Evolutionary conservation across 2,113 vertebrate species (phyloP), one percentile per base, ranked within the genome.

Genomic region (Coryphaenoides rupestris): DNA sequence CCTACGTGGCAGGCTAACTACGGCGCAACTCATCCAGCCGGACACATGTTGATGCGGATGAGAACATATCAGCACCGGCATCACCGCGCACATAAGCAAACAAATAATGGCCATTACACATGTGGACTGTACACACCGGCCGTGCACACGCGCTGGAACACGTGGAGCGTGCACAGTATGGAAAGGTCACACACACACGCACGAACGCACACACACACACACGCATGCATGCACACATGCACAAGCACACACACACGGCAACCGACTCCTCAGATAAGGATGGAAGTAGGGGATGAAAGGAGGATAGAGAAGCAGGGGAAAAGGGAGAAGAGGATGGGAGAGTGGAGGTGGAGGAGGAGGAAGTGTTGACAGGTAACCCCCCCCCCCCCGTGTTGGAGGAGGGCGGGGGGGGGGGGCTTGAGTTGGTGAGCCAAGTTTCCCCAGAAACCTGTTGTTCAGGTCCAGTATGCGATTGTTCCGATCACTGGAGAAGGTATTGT

Each of bases 321-420:
- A 13, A 5, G 9, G 54, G 21, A 12, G 21, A 22, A 14, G 12
- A 15, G 19, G 21, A 5, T 55, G 21, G 21, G 54, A 22, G 21
- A 22, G 21, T 22, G 54, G 14, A 22, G 14, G 54, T 10, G 19
- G 19, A 1, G 15, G 49, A 28, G 21, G 23, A 47, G 49, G 59
- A 57, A 65, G 62, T 84, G 86, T 74, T 80, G 84, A 86, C 76
- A 88, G 82, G 74, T 75, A 61, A 69, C 40, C 67, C 46, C 67
- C 47, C 70, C 23, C 77, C 62, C n/a, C n/a, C n/a, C n/a, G n/a
- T n/a, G n/a, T n/a, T n/a, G n/a, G n/a, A n/a, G n/a, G n/a, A n/a
- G n/a, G 24, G 24, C 6, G 24, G 24, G 3, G 33, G 33, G 9
- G 9, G 33, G 33, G 33, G 33, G 28, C 0, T 66, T 64, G 66